Percentiles rank a stretch among this genome's conserved stretches.
phyloP scores from a whole-genome alignment of 2,113 vertebrate genomes.

The Corythornis vintsioides region DNA sequence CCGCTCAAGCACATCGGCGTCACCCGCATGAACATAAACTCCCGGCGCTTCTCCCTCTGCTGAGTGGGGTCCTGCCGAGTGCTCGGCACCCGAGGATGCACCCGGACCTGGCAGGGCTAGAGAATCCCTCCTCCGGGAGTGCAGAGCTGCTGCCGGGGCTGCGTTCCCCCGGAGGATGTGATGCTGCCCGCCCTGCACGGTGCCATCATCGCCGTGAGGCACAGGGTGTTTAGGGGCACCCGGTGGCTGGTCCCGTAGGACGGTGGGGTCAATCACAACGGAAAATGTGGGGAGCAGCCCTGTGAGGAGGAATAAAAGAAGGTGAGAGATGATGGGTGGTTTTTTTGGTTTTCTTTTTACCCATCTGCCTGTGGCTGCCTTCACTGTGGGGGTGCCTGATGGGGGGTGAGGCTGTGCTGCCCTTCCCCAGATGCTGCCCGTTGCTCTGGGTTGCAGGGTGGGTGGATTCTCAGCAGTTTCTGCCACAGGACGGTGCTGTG shows the following conservation, averaged over 20 bases:
- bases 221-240: not conserved
- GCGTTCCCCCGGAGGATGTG: fast-evolving
- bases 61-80: not conserved
- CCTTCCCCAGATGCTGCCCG: fast-evolving
- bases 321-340: not conserved
- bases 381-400: fast-evolving
- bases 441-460: fast-evolving
- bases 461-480: fast-evolving
- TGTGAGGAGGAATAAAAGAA: not conserved
- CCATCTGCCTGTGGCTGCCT: not conserved
- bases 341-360: not conserved
- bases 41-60: constrained; percentile 92
- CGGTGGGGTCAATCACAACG: fast-evolving
- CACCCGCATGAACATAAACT: constrained; percentile 97
- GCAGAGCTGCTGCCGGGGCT: not conserved
- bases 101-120: fast-evolving
- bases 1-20: constrained; percentile 93
- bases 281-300: not conserved
- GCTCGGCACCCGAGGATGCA: not conserved
- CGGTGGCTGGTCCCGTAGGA: not conserved
- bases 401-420: not conserved
- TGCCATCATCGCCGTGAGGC: fast-evolving
- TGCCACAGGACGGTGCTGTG: not conserved
- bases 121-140: fast-evolving
- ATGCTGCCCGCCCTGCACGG: fast-evolving